Evolutionary conservation across 2,113 vertebrate genomes (phyloP).

Genomic region (Indicator indicator): DNA sequence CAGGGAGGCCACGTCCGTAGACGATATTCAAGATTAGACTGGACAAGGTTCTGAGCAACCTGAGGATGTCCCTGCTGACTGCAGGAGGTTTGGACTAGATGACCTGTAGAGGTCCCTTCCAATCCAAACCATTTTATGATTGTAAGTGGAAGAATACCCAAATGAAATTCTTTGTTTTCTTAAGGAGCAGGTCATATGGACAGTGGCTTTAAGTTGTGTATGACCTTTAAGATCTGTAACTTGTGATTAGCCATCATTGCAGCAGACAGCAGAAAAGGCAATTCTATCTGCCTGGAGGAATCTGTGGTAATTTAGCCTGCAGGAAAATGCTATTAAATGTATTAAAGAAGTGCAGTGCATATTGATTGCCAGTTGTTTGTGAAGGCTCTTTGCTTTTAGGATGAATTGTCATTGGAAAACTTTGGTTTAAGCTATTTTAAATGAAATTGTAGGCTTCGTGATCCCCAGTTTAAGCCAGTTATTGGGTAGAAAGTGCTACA

Average conservation of each 20-base stretch:
- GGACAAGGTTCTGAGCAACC: no score
- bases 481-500: not conserved
- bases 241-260: not conserved
- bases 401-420: not conserved
- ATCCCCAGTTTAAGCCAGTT: not conserved
- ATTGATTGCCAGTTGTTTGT: slow-evolving; percentile 3
- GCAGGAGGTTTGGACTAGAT: no score
- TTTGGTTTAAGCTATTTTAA: not conserved
- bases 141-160: not conserved
- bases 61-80: no score
- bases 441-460: not conserved
- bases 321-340: not conserved
- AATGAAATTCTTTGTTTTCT: not conserved
- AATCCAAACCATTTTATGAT: no score
- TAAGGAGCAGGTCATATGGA: not conserved
- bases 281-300: not conserved
- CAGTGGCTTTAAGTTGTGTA: not conserved
- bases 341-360: not conserved
- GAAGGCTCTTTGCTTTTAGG: not conserved
- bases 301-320: not conserved
- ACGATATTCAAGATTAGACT: no score
- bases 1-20: no score
- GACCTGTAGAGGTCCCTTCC: no score
- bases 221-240: slow-evolving; percentile 26
- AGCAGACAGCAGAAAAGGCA: not conserved